Evolutionary conservation across 92 coral and sea anemone genomes (phyloP), one percentile per base, ranked within the genome.

Genomic region (Epizoanthus ramosus): DNA sequence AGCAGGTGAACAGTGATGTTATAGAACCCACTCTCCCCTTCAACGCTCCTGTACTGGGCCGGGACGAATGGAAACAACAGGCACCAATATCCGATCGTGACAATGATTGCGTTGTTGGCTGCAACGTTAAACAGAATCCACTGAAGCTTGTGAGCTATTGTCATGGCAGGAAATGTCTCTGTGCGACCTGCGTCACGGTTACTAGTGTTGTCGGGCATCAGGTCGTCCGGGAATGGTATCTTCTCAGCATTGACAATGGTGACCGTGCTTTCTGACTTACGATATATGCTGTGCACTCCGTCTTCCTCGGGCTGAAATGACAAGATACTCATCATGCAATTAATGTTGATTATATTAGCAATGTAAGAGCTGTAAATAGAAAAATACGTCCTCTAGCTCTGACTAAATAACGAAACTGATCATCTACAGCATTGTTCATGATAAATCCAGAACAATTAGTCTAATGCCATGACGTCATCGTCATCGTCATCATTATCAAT

Each of bases 11-110:
- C 71, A 0, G 84, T 24, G 16, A 89, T 74, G 31, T 89, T 89
- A 5, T 37, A 16, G 68, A 60, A 89, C 9, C 92, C 92, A 7
- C 63, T 3, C 17, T 17, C 37, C 23, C 89, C 89, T 14, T 45
- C 68, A 10, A 88, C 73, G 31, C 23, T 23, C 8, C 45, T 23
- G 79, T 33, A 35, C 33, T 53, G 5, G 4, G 23, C 35, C 13
- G 67, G 28, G 9, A 24, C 6, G 17, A 53, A 41, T 5, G 77
- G 84, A 24, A 79, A 69, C 28, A 89, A 54, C 31, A 81, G 79
- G 8, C 86, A 80, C 92, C 92, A 89, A 68, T 89, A 89, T 3
- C 92, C 92, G 22, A 89, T 24, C 3, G 89, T 72, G 25, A 85
- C 92, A 28, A 89, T 89, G 24, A 89, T 6, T 2, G 92, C 70